Conservation (phyloP, 2,888 invertebrate species). For the Mystacides longicornis region DNA sequence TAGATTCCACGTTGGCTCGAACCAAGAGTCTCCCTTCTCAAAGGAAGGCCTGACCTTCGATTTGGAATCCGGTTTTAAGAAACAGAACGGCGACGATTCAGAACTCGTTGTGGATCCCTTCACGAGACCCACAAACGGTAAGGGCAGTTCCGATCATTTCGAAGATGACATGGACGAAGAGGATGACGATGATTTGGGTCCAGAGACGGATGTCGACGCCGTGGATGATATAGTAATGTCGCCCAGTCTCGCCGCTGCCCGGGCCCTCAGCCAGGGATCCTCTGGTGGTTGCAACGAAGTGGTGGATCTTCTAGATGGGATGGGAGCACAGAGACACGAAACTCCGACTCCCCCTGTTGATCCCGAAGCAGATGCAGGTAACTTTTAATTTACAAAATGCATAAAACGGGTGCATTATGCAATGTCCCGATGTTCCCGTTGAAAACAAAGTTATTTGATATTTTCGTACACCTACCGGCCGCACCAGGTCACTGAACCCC, state of each 20-base stretch:
- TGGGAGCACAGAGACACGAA: slow-evolving; percentile 35
- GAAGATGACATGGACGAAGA: slow-evolving; percentile 56
- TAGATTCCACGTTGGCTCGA: slow-evolving; percentile 35
- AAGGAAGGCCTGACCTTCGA: slow-evolving; percentile 23
- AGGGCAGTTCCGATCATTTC: slow-evolving; percentile 19
- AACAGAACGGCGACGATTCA: slow-evolving; percentile 21
- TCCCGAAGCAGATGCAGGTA: slow-evolving; percentile 36
- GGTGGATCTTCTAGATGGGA: background rate
- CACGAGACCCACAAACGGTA: slow-evolving; percentile 28
- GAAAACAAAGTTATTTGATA: background rate
- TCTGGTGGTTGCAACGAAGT: background rate
- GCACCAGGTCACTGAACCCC: background rate
- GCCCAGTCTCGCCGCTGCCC: slow-evolving; percentile 32
- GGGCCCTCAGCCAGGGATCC: slow-evolving; percentile 33
- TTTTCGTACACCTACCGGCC: background rate
- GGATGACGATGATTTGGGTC: slow-evolving; percentile 63
- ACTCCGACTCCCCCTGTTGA: slow-evolving; percentile 55
- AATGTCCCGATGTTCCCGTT: background rate
- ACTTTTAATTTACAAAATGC: too few relatives aligned
- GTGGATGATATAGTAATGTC: slow-evolving; percentile 46
- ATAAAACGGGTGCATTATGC: background rate
- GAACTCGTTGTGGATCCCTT: slow-evolving; percentile 15
- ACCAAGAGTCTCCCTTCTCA: slow-evolving; percentile 25
- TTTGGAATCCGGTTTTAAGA: slow-evolving; percentile 29
- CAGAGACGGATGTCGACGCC: slow-evolving; percentile 69